Evolutionary conservation across 1,140 invertebrate species (phyloP).

Genomic region (Cyclina sinensis): DNA sequence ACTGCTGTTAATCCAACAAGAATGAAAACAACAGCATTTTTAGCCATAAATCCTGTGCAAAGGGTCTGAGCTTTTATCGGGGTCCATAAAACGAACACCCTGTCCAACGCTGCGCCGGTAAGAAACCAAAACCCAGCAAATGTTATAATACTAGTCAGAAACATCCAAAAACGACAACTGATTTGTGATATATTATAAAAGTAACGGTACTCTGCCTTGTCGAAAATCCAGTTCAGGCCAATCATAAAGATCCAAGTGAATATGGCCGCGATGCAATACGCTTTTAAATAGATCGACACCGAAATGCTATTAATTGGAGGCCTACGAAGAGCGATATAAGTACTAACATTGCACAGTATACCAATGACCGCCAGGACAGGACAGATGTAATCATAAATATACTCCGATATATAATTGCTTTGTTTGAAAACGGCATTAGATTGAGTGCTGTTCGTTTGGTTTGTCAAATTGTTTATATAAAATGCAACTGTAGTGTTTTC

Average conservation of each 20-base stretch:
- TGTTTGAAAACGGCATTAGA: neutral
- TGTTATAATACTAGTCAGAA: constrained; percentile 73
- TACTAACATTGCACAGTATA: neutral
- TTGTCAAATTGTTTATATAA: neutral
- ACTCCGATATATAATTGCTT: neutral
- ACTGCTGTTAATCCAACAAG: constrained; percentile 74
- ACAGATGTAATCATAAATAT: constrained; percentile 12
- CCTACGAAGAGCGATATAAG: neutral
- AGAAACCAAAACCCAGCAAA: constrained; percentile 80
- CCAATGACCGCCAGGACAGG: neutral
- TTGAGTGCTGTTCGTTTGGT: neutral
- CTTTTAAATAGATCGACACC: neutral
- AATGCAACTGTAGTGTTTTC: neutral
- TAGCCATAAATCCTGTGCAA: constrained; percentile 81
- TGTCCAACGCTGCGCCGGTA: constrained; percentile 78
- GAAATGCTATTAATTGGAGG: constrained; percentile 23
- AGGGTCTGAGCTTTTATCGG: constrained; percentile 67
- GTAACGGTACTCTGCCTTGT: neutral
- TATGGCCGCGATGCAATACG: neutral
- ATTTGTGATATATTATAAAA: constrained; percentile 72
- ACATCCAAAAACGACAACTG: constrained; percentile 78
- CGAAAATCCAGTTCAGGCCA: neutral
- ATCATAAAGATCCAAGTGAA: neutral
- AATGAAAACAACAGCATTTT: constrained; percentile 71
- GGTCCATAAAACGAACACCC: constrained; percentile 76